Base-by-base conservation (phyloP, 2,113 vertebrate genomes). In the Lipophrys pholis region DNA sequence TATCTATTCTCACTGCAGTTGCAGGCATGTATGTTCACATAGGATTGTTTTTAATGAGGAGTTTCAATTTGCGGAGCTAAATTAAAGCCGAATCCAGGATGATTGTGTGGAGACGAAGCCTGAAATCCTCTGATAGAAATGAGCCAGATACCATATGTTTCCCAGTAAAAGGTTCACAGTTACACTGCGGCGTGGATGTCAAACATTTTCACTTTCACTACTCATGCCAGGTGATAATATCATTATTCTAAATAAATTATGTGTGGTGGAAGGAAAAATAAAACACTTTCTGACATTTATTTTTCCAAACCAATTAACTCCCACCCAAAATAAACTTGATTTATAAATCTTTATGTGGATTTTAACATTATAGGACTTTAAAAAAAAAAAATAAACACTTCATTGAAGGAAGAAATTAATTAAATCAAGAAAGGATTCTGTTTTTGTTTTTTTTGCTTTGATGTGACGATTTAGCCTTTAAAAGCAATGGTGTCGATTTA, bases 1-100 rank as follows among this genome's bases (percentile, higher is more conserved):
- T 42, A 63, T 70, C 76, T 87, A 59, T 86, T 94, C 90, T 88
- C 91, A 81, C 69, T 90, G 90, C 86, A 82, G 86, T 49, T 84
- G 78, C 70, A 72, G 77, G 65, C 48, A 45, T 62, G 66, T 63
- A 85, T 68, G 73, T 82, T 73, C 54, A 62, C 59, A 40, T 52
- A 41, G 42, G 68, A 45, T 57, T 69, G 12, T 68, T 54, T 79
- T 84, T 83, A 80, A 88, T 83, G 82, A 87, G 54, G 51, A 64
- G 54, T 69, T 77, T 80, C 30, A 55, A 15, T 71, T 66, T 80
- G 9, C 41, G 5, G 59, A 48, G 63, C 12, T 51, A 53, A 76
- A 84, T 76, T 67, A 36, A 60, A 66, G 30, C 69, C 50, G n/a
- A 69, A 54, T 69, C 41, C 67, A 41, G 50, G 30, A 0, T 15